A percentile compares a stretch with the other conserved stretches of the same genome.
These are phyloP conservation scores for Speoplatyrhinus poulsoni DNA, from an alignment of 2,113 vertebrate species.

Conservation along the genomic window DNA sequence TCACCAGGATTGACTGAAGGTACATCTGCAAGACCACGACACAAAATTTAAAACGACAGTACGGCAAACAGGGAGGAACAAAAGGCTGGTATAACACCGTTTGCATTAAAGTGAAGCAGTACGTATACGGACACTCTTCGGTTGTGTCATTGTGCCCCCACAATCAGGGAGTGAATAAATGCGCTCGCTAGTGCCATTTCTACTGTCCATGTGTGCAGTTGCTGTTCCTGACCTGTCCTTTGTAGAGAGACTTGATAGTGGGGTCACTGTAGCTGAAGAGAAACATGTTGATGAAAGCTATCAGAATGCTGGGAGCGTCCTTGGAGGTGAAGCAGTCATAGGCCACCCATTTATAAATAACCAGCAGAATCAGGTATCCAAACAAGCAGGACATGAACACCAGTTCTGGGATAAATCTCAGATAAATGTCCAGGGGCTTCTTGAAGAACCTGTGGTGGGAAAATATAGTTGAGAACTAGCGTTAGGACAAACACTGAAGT, in stretches of 20 bases:
- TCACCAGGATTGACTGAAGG: constrained; percentile 87
- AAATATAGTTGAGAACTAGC: background rate
- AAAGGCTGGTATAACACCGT: constrained; percentile 2
- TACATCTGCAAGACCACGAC: constrained; percentile 73
- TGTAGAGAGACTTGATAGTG: constrained; percentile 83
- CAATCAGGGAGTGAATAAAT: background rate
- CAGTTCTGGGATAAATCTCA: constrained; percentile 95
- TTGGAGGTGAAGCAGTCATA: constrained; percentile 82
- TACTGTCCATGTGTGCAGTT: background rate
- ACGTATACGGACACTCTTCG: too few relatives aligned
- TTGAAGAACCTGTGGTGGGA: constrained; percentile 86
- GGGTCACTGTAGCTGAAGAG: constrained; percentile 89
- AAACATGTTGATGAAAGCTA: constrained; percentile 99
- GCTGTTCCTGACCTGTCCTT: constrained; percentile 85
- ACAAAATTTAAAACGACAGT: background rate
- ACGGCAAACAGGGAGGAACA: constrained; percentile 12
- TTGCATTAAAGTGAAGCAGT: too few relatives aligned
- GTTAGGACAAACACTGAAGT: background rate
- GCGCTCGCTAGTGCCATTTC: background rate
- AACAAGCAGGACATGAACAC: constrained; percentile 93
- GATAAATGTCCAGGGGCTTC: constrained; percentile 93
- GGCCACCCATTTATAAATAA: constrained; percentile 93
- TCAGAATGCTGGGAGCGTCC: constrained; percentile 92
- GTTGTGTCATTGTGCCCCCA: too few relatives aligned
- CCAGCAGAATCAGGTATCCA: constrained; percentile 91